Evolutionary conservation across 2,113 vertebrate genomes (phyloP).

Genomic region (Cyanistes caeruleus): DNA sequence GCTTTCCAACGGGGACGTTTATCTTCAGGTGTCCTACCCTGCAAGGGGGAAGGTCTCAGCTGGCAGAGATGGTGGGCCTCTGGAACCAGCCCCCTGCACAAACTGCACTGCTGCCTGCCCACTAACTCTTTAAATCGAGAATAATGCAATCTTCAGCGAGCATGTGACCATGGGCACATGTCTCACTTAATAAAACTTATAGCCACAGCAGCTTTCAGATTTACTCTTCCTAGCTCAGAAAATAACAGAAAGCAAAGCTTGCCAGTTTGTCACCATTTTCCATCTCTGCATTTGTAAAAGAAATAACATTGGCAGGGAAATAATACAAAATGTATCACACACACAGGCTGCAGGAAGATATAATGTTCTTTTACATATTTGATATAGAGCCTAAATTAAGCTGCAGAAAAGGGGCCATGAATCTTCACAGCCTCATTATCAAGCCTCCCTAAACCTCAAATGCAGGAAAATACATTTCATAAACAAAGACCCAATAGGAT

Average conservation of each 20-base stretch:
- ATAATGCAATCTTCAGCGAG: not conserved
- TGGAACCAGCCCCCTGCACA: not conserved
- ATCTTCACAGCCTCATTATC: constrained; percentile 84
- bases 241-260: constrained; percentile 38
- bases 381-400: constrained; percentile 86
- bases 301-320: constrained; percentile 69
- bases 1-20: not conserved
- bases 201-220: not conserved
- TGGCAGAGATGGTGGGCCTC: not conserved
- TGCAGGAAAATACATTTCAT: constrained; percentile 84
- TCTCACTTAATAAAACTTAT: not conserved
- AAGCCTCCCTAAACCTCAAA: constrained; percentile 81
- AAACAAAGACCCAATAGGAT: constrained; percentile 85
- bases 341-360: constrained; percentile 74
- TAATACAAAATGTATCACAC: constrained; percentile 78
- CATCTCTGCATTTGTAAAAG: constrained; percentile 69
- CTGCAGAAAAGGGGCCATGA: constrained; percentile 80
- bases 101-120: not conserved
- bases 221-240: not conserved
- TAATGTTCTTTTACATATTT: constrained; percentile 84
- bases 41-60: not conserved
- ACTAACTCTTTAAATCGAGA: not conserved
- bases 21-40: not conserved
- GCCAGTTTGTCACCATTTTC: constrained; percentile 58
- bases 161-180: rapidly evolving